Base-by-base conservation (phyloP, 1,140 invertebrate species). In the Musca domestica region DNA sequence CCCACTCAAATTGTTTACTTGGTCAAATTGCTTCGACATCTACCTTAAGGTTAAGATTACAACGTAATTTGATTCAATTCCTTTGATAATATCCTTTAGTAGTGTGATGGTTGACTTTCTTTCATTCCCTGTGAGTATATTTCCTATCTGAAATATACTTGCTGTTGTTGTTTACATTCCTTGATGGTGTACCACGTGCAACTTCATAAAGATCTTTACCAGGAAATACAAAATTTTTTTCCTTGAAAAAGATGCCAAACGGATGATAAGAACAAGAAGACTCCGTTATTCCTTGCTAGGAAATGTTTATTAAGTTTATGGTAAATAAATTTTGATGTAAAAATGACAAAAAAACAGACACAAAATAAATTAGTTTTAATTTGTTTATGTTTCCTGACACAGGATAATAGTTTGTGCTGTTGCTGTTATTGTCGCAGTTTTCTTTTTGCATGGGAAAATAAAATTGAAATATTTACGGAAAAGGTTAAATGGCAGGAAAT, bases 11-110 rank as follows among this genome's bases (percentile, higher is more conserved):
- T 19, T 12, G 1, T 34, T 41, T 41, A 2, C 34, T 41, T 5
- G 34, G 34, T 41, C 2, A 10, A 41, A 41, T 41, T 41, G 6
- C 10, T 5, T 10, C 56, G 12, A 61, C 10, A 12, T 30, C 27
- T 41, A 61, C 56, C 56, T 61, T 61, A 61, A 34, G 56, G n/a
- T 61, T 61, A 61, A 61, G 56, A 61, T 61, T 61, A 61, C 56
- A 61, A 61, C 17, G 56, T 61, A 61, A 61, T 61, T 61, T 61
- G 56, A 61, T 61, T 61, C 27, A 61, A 61, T 61, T 61, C 27
- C 56, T 41, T 61, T 61, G 56, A 61, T 61, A 34, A 10, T 27
- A 20, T n/a, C 27, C 56, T 41, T 41, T 41, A 41, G 34, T n/a
- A n/a, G n/a, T n/a, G 9, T 30, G 27, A 12, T 56, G 23, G 19